Evolutionary conservation across 2,113 vertebrate species (phyloP).

Genomic region (Perca schrenkii): DNA sequence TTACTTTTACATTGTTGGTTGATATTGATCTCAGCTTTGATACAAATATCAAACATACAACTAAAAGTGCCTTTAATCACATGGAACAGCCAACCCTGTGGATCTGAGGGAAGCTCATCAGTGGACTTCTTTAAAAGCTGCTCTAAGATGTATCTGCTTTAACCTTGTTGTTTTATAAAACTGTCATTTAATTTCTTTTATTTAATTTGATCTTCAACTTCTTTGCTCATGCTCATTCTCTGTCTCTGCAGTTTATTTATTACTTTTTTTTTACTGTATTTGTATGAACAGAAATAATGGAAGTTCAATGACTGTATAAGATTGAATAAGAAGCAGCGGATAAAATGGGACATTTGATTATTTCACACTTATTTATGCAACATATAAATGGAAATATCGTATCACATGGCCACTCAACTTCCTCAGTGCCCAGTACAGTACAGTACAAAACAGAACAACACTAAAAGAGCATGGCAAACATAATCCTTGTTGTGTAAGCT

Average conservation of each 20-base stretch:
- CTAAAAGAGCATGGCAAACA: slow-evolving; percentile 13
- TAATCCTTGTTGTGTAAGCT: slow-evolving; percentile 50
- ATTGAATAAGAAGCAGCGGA: not conserved
- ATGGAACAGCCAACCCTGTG: not conserved
- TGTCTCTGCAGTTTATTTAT: not conserved
- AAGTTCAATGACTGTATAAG: not conserved
- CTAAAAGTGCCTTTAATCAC: slow-evolving; percentile 29
- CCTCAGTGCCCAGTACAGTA: not conserved
- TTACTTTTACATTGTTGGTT: not conserved
- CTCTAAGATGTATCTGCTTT: slow-evolving; percentile 13
- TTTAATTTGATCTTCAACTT: not conserved
- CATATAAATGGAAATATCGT: slow-evolving; percentile 20
- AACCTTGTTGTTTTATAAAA: slow-evolving; percentile 2
- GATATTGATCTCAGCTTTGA: slow-evolving; percentile 34
- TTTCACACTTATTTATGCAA: not conserved
- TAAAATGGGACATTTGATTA: slow-evolving; percentile 2
- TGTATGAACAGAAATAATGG: not conserved
- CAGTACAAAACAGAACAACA: slow-evolving; percentile 38
- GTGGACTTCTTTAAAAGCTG: slow-evolving; percentile 2
- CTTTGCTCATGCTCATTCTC: not conserved
- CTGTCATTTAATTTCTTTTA: not conserved
- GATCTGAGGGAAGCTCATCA: slow-evolving; percentile 5
- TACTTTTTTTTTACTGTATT: not conserved
- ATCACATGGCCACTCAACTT: not conserved
- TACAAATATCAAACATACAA: slow-evolving; percentile 17